Evolutionary conservation across 2,113 vertebrate species (phyloP).

Genomic region (Nycticebus coucang): DNA sequence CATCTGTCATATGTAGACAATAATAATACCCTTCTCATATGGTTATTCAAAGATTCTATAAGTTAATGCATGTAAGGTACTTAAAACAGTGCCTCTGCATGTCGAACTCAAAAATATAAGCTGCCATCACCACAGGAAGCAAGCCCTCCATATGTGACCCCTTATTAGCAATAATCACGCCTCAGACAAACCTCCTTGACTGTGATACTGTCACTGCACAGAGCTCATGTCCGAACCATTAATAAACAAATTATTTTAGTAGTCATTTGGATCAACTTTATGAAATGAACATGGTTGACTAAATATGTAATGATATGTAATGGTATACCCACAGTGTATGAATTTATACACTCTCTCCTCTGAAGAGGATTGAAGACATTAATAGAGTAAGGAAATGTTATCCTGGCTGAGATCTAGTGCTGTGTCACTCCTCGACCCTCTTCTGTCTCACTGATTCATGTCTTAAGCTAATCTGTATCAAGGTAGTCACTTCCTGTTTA

Average conservation of each 20-base stretch:
- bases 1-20: not conserved
- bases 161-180: not conserved
- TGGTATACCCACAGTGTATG: not conserved
- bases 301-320: not conserved
- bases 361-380: not conserved
- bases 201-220: no score
- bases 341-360: not conserved
- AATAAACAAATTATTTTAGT: not conserved
- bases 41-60: constrained; percentile 12
- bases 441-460: not conserved
- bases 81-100: not conserved
- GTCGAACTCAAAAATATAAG: not conserved
- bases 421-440: not conserved
- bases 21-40: not conserved
- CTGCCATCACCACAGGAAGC: not conserved
- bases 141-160: not conserved
- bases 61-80: not conserved
- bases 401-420: not conserved
- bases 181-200: no score
- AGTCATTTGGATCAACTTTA: not conserved
- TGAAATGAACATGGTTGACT: not conserved
- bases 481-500: not conserved
- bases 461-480: not conserved
- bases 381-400: not conserved
- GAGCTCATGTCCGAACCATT: not conserved